Evolutionary conservation across 2,113 vertebrate genomes (phyloP).

Genomic region (Microcebus murinus): DNA sequence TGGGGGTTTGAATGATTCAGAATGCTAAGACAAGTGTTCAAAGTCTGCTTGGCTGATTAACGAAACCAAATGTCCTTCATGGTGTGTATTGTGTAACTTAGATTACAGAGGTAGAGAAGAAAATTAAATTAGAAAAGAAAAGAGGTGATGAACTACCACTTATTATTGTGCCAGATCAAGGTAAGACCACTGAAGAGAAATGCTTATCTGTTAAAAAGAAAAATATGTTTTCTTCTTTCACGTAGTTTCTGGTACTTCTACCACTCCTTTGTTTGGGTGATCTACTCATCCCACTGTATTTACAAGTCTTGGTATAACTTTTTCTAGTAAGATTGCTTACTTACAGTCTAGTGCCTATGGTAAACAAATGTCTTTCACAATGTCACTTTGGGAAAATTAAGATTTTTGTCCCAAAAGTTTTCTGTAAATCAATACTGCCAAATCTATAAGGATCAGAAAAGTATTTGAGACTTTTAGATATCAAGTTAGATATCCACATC

Average conservation of each 20-base stretch:
- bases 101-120: not conserved
- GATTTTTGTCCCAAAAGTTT: not conserved
- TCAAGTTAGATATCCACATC: not conserved
- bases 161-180: not conserved
- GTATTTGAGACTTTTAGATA: not conserved
- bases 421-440: not conserved
- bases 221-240: not conserved
- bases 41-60: not conserved
- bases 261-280: not conserved
- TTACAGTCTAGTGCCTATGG: not conserved
- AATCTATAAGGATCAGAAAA: not conserved
- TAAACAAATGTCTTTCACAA: constrained; percentile 50
- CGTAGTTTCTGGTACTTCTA: not conserved
- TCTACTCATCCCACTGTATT: not conserved
- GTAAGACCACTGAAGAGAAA: not conserved
- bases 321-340: not conserved
- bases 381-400: constrained; percentile 16
- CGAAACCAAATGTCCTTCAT: not conserved
- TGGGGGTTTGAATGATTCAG: not conserved
- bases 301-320: not conserved
- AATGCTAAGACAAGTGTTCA: not conserved
- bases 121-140: constrained; percentile 20
- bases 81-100: not conserved
- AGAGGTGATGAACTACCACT: not conserved
- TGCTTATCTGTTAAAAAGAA: not conserved